phyloP scores from a whole-genome alignment of 1,140 invertebrate genomes.

The Neodiprion lecontei region DNA sequence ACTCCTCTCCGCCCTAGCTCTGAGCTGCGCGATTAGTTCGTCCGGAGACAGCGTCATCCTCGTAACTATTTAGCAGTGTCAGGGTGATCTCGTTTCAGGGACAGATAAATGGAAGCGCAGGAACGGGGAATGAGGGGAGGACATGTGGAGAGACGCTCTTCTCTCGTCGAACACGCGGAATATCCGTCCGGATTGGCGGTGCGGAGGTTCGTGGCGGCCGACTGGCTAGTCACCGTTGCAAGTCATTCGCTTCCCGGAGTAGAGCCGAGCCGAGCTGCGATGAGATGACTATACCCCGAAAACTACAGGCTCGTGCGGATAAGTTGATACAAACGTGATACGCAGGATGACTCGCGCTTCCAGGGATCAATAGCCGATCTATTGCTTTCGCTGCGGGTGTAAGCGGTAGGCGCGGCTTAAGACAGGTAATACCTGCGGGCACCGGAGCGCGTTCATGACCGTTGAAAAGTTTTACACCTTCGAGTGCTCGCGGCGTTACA shows the following conservation, averaged over 20 bases:
- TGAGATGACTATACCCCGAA: slow-evolving; percentile 1
- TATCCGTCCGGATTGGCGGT: slow-evolving; percentile 3
- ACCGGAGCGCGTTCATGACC: background rate
- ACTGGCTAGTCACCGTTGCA: slow-evolving; percentile 4
- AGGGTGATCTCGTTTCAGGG: slow-evolving; percentile 4
- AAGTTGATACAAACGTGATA: slow-evolving; percentile 5
- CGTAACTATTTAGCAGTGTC: slow-evolving; percentile 2
- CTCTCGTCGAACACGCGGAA: background rate
- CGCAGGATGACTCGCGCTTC: slow-evolving; percentile 3
- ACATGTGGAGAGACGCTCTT: too few relatives aligned
- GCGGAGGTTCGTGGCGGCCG: background rate
- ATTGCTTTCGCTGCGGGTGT: background rate
- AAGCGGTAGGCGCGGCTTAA: slow-evolving; percentile 6
- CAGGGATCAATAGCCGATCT: background rate
- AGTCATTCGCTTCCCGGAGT: background rate
- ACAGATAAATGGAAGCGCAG: background rate
- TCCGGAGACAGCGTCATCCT: background rate
- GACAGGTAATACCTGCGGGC: background rate
- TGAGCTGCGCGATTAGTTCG: too few relatives aligned
- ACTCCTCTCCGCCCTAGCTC: too few relatives aligned
- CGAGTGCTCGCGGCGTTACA: too few relatives aligned
- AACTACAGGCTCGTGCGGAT: slow-evolving; percentile 4
- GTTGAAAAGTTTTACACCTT: background rate
- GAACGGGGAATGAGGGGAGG: background rate
- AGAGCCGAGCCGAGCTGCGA: background rate